phyloP scores from a whole-genome alignment of 2,888 invertebrate species.

The Ditula angustiorana region DNA sequence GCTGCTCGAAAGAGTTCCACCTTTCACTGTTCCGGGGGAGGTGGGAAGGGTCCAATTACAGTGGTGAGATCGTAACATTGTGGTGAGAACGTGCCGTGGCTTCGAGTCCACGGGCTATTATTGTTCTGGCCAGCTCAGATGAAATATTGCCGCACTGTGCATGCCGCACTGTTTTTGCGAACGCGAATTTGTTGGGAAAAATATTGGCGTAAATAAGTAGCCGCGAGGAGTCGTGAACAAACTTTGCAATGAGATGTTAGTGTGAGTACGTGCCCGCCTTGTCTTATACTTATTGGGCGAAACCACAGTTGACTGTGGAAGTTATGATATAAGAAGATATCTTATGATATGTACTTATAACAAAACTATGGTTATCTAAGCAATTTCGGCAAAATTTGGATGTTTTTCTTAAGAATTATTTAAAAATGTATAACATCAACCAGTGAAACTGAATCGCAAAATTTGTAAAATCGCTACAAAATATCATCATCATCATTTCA shows the following conservation, averaged over 20 bases:
- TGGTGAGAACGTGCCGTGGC: slow-evolving; percentile 84
- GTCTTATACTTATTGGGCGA: slow-evolving; percentile 3
- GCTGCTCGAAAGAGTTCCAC: slow-evolving; percentile 49
- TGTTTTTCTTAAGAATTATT: too few species aligned
- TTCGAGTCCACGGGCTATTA: slow-evolving; percentile 80
- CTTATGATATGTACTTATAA: too few species aligned
- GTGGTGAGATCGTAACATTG: slow-evolving; percentile 75
- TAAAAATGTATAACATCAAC: too few species aligned
- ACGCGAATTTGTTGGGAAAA: slow-evolving; percentile 77
- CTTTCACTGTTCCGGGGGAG: slow-evolving; percentile 50
- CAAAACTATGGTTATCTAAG: too few species aligned
- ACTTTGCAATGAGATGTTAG: slow-evolving; percentile 64
- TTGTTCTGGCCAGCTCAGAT: slow-evolving; percentile 84
- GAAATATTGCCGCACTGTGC: slow-evolving; percentile 84
- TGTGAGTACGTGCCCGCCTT: slow-evolving; percentile 28
- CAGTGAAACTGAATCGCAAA: too few species aligned
- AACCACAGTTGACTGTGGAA: too few species aligned
- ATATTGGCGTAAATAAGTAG: slow-evolving; percentile 77
- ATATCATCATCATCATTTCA: too few species aligned
- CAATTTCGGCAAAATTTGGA: too few species aligned
- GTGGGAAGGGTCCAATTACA: slow-evolving; percentile 57
- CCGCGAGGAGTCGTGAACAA: slow-evolving; percentile 69
- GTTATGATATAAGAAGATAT: too few species aligned
- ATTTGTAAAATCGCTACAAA: too few species aligned
- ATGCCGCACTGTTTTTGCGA: slow-evolving; percentile 79